These are phyloP conservation scores for Mastomys natalensis DNA, from an alignment of 2,113 vertebrate genomes.

Conservation along the genomic window DNA sequence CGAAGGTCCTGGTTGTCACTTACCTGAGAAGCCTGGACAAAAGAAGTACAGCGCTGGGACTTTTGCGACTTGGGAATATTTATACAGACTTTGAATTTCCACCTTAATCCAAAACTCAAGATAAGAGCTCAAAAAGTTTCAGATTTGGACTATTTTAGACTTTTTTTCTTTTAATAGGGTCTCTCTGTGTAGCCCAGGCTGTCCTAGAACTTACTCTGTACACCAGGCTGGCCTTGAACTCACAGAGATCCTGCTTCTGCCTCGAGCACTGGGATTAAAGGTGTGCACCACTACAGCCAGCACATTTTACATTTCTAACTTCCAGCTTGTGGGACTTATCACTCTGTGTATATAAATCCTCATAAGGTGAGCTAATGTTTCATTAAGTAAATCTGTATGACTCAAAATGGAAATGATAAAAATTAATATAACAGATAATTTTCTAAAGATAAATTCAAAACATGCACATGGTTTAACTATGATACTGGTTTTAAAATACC, in stretches of 20 bases:
- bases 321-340: neutral
- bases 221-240: neutral
- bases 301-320: neutral
- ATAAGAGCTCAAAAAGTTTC: neutral
- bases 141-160: neutral
- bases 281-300: neutral
- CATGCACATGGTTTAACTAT: neutral
- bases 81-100: neutral
- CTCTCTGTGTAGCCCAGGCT: neutral
- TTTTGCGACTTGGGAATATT: neutral
- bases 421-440: conserved; percentile 24
- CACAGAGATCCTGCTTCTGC: neutral
- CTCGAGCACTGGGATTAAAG: neutral
- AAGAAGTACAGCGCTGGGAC: neutral
- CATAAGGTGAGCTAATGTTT: conserved; percentile 19
- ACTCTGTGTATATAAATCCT: neutral
- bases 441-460: conserved; percentile 20
- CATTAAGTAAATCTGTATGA: conserved; percentile 8
- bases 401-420: conserved; percentile 19
- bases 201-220: neutral
- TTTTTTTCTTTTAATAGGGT: neutral
- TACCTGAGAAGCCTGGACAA: neutral
- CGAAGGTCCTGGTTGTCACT: neutral
- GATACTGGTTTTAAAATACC: neutral
- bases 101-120: neutral